A percentile compares a stretch with the other conserved stretches of the same genome.
Conservation (phyloP, 1,140 invertebrate genomes). For the Adelges cooleyi region DNA sequence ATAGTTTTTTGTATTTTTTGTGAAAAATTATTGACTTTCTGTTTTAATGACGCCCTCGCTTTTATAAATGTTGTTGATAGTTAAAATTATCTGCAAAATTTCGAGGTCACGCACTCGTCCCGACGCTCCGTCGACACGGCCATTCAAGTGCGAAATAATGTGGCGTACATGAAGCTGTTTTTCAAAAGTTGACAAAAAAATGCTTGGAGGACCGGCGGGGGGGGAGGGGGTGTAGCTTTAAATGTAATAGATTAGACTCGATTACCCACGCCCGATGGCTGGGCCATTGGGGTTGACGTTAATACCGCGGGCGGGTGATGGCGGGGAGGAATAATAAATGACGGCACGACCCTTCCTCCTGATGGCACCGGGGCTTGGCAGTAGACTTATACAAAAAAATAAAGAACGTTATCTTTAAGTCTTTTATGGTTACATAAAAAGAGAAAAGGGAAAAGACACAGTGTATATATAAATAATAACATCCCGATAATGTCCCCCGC, state of each 20-base stretch:
- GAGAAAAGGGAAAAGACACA: slow-evolving; percentile 20
- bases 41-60: too few relatives aligned
- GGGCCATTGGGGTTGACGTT: slow-evolving; percentile 21
- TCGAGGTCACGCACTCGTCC: too few relatives aligned
- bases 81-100: too few relatives aligned
- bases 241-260: slow-evolving; percentile 26
- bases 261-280: not conserved
- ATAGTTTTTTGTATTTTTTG: too few relatives aligned
- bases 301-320: slow-evolving; percentile 1
- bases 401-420: slow-evolving; percentile 28
- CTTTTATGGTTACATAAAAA: slow-evolving; percentile 28
- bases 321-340: slow-evolving; percentile 26
- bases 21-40: too few relatives aligned
- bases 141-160: too few relatives aligned
- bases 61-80: too few relatives aligned
- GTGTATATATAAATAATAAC: slow-evolving; percentile 28
- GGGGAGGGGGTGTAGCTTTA: not conserved
- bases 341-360: slow-evolving; percentile 21
- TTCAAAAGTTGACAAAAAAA: too few relatives aligned
- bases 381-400: slow-evolving; percentile 11
- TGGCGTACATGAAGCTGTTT: too few relatives aligned
- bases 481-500: slow-evolving; percentile 23
- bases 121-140: too few relatives aligned
- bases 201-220: not conserved
- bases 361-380: not conserved